Evolutionary conservation across 2,113 vertebrate species (phyloP).

Genomic region (Herpailurus yagouaroundi): DNA sequence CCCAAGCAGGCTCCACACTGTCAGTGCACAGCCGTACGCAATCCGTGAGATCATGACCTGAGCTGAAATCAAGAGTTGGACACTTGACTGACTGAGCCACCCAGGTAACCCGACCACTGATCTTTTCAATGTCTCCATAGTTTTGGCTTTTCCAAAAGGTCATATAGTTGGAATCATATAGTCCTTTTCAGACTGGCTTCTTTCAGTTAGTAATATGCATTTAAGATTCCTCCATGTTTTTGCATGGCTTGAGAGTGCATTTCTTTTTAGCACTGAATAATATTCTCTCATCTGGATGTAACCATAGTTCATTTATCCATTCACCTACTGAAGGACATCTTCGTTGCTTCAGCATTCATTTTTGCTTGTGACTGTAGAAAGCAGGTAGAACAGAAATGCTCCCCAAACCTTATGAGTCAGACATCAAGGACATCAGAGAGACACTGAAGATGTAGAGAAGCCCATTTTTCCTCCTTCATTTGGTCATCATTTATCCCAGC

Average conservation of each 20-base stretch:
- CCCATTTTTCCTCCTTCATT: neutral
- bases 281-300: neutral
- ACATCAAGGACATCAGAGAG: neutral
- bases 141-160: neutral
- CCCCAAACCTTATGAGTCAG: neutral
- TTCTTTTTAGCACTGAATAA: neutral
- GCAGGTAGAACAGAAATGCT: neutral
- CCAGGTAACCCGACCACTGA: neutral
- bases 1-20: too few species aligned
- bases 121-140: neutral
- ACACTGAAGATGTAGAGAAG: neutral
- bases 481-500: neutral
- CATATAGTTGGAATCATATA: neutral
- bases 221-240: neutral
- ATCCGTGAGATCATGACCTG: too few species aligned
- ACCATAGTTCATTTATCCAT: neutral
- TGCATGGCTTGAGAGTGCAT: neutral
- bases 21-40: too few species aligned
- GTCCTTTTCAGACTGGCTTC: neutral
- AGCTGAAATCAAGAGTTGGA: neutral
- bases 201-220: neutral
- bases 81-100: neutral
- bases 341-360: neutral
- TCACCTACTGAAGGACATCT: neutral
- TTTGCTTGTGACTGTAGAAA: neutral